Percentiles rank a stretch among this genome's conserved stretches.
Evolutionary conservation across 2,888 invertebrate genomes (phyloP).

Genomic region (Venustoraphidia nigricollis): DNA sequence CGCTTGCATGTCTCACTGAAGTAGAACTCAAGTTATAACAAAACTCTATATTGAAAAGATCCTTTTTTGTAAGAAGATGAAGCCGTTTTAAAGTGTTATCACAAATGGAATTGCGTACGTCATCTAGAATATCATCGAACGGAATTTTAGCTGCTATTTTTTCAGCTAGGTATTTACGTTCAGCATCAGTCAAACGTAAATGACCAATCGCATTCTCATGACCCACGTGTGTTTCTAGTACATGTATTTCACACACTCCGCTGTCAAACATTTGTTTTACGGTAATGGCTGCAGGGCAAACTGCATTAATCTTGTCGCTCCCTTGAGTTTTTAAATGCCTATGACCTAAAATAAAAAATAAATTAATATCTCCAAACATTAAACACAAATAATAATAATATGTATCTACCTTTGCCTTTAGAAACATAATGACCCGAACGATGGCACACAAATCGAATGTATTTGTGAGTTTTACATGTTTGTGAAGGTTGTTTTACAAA

Average conservation of each 20-base stretch:
- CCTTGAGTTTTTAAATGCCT: not conserved
- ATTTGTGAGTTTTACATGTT: not conserved
- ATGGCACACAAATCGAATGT: not conserved
- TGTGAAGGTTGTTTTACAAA: slow-evolving; percentile 1
- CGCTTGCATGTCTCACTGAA: slow-evolving; percentile 1
- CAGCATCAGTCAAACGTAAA: not conserved
- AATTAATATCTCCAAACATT: no score
- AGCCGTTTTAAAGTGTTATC: slow-evolving; percentile 1
- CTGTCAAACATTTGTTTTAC: not conserved
- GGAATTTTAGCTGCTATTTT: slow-evolving; percentile 5
- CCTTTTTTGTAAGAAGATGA: slow-evolving; percentile 5
- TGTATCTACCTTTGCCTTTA: not conserved
- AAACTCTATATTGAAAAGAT: slow-evolving; percentile 4
- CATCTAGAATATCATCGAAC: slow-evolving; percentile 3
- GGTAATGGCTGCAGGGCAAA: slow-evolving; percentile 4
- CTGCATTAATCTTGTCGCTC: slow-evolving; percentile 3
- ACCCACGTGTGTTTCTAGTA: slow-evolving; percentile 4
- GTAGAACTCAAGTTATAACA: not conserved
- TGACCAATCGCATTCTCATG: slow-evolving; percentile 2
- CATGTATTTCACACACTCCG: not conserved
- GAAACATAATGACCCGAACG: not conserved
- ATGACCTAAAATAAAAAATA: no score
- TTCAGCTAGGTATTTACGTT: slow-evolving; percentile 2
- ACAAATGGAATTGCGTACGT: slow-evolving; percentile 2
- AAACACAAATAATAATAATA: not conserved